Percentiles rank a stretch among this genome's conserved stretches.
phyloP scores from a whole-genome alignment of 2,797 vertebrate species.

The Oceanodroma leucorhoa region DNA sequence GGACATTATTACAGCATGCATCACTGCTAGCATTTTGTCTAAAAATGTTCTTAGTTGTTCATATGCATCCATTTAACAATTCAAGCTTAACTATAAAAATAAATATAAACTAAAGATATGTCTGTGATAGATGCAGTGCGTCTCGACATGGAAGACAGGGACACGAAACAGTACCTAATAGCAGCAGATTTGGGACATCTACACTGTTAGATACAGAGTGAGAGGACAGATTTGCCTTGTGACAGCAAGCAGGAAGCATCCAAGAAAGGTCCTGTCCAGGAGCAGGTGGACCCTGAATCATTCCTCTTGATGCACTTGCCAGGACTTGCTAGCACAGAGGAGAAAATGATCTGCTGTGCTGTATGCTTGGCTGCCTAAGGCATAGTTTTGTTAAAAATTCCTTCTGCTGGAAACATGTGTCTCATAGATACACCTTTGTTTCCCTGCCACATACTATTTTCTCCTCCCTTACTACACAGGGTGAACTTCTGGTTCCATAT shows the following conservation, averaged over 20 bases:
- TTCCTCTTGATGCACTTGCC: not conserved
- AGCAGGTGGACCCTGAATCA: not conserved
- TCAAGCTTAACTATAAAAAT: not conserved
- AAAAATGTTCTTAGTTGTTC: not conserved
- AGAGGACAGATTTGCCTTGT: not conserved
- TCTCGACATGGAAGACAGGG: not conserved
- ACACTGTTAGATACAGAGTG: not conserved
- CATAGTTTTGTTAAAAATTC: not conserved
- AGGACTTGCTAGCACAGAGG: not conserved
- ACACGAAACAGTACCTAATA: not conserved
- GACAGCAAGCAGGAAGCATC: not conserved
- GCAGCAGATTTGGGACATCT: not conserved
- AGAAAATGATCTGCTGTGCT: not conserved
- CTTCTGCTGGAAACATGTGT: not conserved
- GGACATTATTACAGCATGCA: not conserved
- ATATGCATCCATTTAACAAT: not conserved
- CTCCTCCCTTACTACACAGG: not conserved
- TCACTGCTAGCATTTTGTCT: not conserved
- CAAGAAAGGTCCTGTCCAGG: not conserved
- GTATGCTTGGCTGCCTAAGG: not conserved
- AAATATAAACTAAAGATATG: not conserved
- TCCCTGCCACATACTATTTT: not conserved
- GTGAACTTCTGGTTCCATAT: not conserved
- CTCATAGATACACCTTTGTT: not conserved
- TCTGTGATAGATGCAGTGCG: not conserved